Evolutionary conservation across 2,113 vertebrate genomes (phyloP), one percentile per base, ranked within the genome.

Genomic region (Ia io): DNA sequence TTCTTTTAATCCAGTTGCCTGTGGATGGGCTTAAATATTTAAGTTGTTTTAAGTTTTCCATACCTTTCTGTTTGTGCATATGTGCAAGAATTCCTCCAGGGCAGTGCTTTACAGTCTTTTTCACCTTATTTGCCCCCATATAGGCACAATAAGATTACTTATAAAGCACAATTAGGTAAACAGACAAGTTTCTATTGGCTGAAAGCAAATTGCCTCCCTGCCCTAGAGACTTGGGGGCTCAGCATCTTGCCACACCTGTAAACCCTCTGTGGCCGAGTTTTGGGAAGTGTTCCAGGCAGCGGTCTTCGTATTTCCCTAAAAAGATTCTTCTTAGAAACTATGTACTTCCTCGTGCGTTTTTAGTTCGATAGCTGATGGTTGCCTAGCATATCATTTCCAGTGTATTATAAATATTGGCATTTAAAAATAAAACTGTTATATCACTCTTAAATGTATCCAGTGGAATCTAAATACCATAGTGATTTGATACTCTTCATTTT

Each of bases 391-490:
- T 84, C 16, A 71, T 51, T 92, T 67, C 73, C 82, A 53, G 10
- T 25, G 6, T 61, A 11, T 74, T 94, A 17, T 76, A 94, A 90
- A 94, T 79, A 76, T 1, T 92, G 85, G 80, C 71, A 67, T 84
- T 95, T 92, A 85, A 92, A 96, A 93, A 47, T 76, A 32, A 91
- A 94, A 14, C 67, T 77, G 40, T 67, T 65, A 23, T 74, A 47
- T 78, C 65, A 56, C 49, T 77, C 83, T 76, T 93, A 73, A 78
- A 32, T 96, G 30, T 90, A 47, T 65, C 28, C 83, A 35, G 40
- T 94, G 7, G 73, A 90, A 87, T 87, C 71, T 77, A 77, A 87
- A 77, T 67, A 70, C 30, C 51, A 70, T 32, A 51, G 47, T 86
- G 79, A 93, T 86, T 82, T 74, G 71, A 90, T 61, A 65, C 30